These are phyloP conservation scores for Eptesicus fuscus DNA, from an alignment of 2,113 vertebrate genomes.

Conservation along the genomic window DNA sequence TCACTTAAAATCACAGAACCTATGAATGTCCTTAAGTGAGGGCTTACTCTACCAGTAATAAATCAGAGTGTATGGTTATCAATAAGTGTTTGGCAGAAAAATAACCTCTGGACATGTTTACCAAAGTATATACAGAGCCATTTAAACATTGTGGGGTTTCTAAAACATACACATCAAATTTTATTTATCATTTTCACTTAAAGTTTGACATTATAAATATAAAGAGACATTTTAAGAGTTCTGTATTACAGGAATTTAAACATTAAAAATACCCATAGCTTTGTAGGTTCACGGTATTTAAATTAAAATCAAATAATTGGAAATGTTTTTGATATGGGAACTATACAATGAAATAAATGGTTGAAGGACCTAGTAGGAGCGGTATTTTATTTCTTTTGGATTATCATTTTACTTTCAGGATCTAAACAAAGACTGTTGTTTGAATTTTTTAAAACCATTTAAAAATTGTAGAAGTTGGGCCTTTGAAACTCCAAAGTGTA, in stretches of 20 bases:
- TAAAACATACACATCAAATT: conserved; percentile 13
- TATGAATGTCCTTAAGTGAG: not conserved
- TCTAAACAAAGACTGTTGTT: not conserved
- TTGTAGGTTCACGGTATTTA: conserved; percentile 10
- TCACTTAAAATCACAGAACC: not conserved
- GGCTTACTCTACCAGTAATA: not conserved
- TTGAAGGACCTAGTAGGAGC: not conserved
- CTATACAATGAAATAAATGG: conserved; percentile 2
- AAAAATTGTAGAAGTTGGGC: not conserved
- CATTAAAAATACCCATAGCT: not conserved
- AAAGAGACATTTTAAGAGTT: conserved; percentile 18
- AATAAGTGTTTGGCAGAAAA: not conserved
- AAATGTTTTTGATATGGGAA: conserved; percentile 7
- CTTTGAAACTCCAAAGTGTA: not conserved
- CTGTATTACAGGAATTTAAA: conserved; percentile 28
- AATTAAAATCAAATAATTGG: conserved; percentile 25
- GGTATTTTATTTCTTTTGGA: not conserved
- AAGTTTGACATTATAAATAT: conserved; percentile 46
- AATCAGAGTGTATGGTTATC: not conserved
- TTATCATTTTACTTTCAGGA: conserved; percentile 16
- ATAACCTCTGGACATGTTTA: not conserved
- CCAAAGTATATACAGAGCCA: not conserved
- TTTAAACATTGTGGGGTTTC: not conserved
- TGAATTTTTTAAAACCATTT: not conserved
- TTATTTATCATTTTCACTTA: conserved; percentile 49